These are phyloP conservation scores for Bathynomus jamesi DNA, from an alignment of 1,140 invertebrate genomes.

Conservation along the genomic window DNA sequence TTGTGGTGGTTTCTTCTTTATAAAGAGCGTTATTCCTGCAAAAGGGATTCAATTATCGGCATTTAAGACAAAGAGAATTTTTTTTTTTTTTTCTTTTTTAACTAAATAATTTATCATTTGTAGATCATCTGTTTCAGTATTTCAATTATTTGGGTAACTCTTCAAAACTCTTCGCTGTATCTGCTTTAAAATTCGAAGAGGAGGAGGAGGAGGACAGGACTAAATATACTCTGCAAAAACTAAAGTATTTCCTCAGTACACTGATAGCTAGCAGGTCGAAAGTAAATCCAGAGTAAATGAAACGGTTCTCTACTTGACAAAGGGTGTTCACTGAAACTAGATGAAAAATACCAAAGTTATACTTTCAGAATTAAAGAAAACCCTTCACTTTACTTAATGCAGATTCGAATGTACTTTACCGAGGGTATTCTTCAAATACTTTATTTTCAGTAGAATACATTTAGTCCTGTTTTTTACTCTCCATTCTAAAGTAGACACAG, in stretches of 20 bases:
- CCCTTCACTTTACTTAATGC: too few relatives aligned
- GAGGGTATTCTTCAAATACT: too few relatives aligned
- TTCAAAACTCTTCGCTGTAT: neutral
- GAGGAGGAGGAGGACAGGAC: neutral
- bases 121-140: neutral
- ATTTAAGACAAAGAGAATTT: neutral
- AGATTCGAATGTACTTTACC: too few relatives aligned
- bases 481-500: too few relatives aligned
- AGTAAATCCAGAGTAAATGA: too few relatives aligned
- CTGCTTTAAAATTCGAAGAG: neutral
- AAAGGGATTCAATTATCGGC: conserved; percentile 11
- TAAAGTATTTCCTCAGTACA: neutral
- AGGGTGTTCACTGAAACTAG: too few relatives aligned
- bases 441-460: too few relatives aligned
- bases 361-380: too few relatives aligned
- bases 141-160: neutral
- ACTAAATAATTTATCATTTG: neutral
- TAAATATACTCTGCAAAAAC: neutral
- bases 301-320: too few relatives aligned
- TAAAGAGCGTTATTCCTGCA: conserved; percentile 76
- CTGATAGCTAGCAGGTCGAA: too few relatives aligned
- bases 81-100: neutral
- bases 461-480: too few relatives aligned
- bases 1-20: conserved; percentile 59
- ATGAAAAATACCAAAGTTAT: too few relatives aligned